Conservation (phyloP, 2,888 invertebrate species). For the Laspeyria flexula region DNA sequence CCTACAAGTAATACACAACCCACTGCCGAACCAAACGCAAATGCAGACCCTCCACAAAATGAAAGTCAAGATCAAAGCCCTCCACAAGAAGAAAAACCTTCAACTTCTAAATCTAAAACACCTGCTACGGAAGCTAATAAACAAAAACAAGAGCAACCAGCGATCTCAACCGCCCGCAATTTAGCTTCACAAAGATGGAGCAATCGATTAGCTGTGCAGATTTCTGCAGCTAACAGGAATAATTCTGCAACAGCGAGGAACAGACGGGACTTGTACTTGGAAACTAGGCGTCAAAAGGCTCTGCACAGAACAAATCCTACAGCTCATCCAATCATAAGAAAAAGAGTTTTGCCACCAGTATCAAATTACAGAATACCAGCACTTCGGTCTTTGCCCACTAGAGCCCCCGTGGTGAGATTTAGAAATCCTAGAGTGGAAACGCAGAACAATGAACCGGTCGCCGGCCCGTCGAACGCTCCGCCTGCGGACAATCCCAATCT, state of each 20-base stretch:
- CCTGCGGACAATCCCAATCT: slow-evolving; percentile 37
- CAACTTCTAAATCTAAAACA: slow-evolving; percentile 41
- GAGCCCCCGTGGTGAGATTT: slow-evolving; percentile 38
- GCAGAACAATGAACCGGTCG: slow-evolving; percentile 61
- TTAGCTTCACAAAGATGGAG: slow-evolving; percentile 65
- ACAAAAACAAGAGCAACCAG: slow-evolving; percentile 32
- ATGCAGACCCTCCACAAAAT: slow-evolving; percentile 17
- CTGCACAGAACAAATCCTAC: slow-evolving; percentile 75
- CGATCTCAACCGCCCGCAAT: slow-evolving; percentile 38
- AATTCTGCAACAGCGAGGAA: slow-evolving; percentile 71
- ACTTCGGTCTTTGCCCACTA: slow-evolving; percentile 62
- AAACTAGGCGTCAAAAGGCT: slow-evolving; percentile 72
- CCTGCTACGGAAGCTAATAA: slow-evolving; percentile 31
- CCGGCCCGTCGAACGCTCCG: slow-evolving; percentile 64
- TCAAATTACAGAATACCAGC: slow-evolving; percentile 73
- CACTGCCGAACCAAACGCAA: slow-evolving; percentile 7
- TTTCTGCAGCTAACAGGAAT: slow-evolving; percentile 79
- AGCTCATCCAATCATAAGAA: slow-evolving; percentile 70
- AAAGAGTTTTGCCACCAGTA: slow-evolving; percentile 65
- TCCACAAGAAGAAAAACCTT: slow-evolving; percentile 31
- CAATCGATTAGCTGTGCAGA: slow-evolving; percentile 78
- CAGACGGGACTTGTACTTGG: slow-evolving; percentile 72
- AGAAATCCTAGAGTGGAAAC: slow-evolving; percentile 46
- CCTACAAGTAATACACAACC: slow-evolving; percentile 38
- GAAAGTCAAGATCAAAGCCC: slow-evolving; percentile 27